Evolutionary conservation across 92 coral and sea anemone species (phyloP), one percentile per base, ranked within the genome.

Genomic region (Muricea muricata): DNA sequence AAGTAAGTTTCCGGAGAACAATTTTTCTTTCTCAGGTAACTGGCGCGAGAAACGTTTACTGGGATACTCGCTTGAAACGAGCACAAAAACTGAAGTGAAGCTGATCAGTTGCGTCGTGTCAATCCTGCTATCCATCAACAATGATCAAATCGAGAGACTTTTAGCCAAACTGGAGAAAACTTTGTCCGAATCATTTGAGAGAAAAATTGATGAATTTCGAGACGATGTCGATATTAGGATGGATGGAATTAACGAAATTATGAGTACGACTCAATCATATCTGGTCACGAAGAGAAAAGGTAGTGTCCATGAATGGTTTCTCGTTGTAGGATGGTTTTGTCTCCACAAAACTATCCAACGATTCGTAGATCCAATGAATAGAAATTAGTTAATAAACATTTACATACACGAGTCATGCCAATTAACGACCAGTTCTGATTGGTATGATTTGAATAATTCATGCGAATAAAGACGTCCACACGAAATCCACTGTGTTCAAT

Each of bases 201-300:
- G 61, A 26, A 75, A 24, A 75, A 34, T 75, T 31, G 61, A 75
- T 28, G 39, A 26, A 31, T 47, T 75, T 35, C 65, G 80, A 13
- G 80, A 75, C 32, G 80, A 75, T 50, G 80, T 75, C 7, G 80
- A 75, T 31, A 75, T 75, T 12, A 47, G 31, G 35, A 75, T 75
- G 35, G 45, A 50, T 1, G 65, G 80, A 2, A 75, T 75, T 41
- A 75, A 9, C 18, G 41, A 75, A 15, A 75, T 75, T 20, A 66
- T 75, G 41, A 50, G 11, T n/a, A 26, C 80, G 26, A 75, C 80
- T 3, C 80, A 47, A n/a, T 3, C 15, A 29, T 57, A 75, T 37
- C 25, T 50, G 42, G 61, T 45, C 21, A 25, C 80, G 8, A 28
- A 18, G 21, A 75, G 61, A 75, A 47, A 21, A 34, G 80, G 80